phyloP scores from a whole-genome alignment of 2,888 invertebrate genomes.

The Lamellibrachia columna region DNA sequence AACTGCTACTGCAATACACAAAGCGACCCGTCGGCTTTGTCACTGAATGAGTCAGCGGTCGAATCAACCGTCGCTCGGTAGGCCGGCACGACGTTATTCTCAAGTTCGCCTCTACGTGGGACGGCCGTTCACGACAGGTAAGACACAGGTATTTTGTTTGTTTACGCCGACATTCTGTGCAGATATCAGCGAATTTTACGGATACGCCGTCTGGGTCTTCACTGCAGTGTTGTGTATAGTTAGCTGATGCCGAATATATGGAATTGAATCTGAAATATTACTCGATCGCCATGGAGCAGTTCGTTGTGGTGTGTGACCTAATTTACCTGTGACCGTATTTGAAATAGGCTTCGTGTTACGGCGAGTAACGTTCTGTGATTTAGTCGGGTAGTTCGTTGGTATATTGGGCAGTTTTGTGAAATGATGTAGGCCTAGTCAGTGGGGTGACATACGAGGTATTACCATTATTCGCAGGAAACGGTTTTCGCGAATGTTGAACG shows the following conservation, averaged over 20 bases:
- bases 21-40: not conserved
- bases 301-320: not conserved
- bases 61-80: not conserved
- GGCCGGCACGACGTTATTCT: not conserved
- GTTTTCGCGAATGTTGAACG: not conserved
- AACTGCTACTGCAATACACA: not conserved
- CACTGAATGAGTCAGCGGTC: not conserved
- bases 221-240: not conserved
- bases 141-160: slow-evolving; percentile 9
- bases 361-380: not conserved
- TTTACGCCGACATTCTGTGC: not conserved
- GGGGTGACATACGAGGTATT: not conserved
- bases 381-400: not conserved
- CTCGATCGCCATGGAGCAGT: not conserved
- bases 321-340: slow-evolving; percentile 12
- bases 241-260: not conserved
- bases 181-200: not conserved
- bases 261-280: not conserved
- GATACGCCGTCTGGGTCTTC: not conserved
- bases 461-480: not conserved
- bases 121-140: slow-evolving; percentile 6
- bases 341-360: slow-evolving; percentile 9
- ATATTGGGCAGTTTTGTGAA: not conserved
- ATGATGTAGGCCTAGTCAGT: not conserved
- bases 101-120: not conserved